Evolutionary conservation across 2,797 vertebrate genomes (phyloP), one percentile per base, ranked within the genome.

Genomic region (Falco peregrinus): DNA sequence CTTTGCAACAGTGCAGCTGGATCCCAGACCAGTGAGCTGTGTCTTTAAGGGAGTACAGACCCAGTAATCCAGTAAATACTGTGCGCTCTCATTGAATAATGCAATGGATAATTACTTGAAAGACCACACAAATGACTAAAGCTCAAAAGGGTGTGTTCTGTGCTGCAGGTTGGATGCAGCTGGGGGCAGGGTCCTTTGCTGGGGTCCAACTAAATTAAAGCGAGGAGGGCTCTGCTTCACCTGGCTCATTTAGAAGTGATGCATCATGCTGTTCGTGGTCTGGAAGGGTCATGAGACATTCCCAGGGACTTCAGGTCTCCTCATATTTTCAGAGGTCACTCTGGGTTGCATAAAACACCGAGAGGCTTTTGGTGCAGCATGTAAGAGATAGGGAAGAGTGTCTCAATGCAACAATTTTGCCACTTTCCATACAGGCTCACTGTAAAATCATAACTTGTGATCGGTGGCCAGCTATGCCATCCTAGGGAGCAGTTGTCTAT

Each of bases 11-110:
- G 48, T 37, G 68, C 77, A 78, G 92, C 85, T 88, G 85, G 41
- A 39, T 79, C 84, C 80, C 35, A 70, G 47, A 43, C n/a, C 48
- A 14, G 24, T 0, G 82, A 79, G 77, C 77, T 86, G 51, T 63
- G 50, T 69, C 85, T 91, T 87, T 82, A 65, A 67, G 74, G 89
- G 70, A 63, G 39, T 33, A 8, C 45, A 68, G 83, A 84, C 31
- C n/a, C 45, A 50, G 57, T 56, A 92, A 92, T 89, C 74, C 86
- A 95, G 71, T 74, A 83, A 92, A 87, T 80, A 11, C 84, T 76
- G 84, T 47, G 80, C 33, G 29, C n/a, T 65, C 6, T 48, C 17
- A 1, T 19, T 88, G 93, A 76, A 93, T 93, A 89, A 67, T 35
- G 74, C 64, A 74, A 37, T 45, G 74, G 64, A 28, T 90, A 90